A percentile compares a stretch with the other conserved stretches of the same genome.
phyloP scores from a whole-genome alignment of 2,113 vertebrate genomes.

The Aix galericulata region DNA sequence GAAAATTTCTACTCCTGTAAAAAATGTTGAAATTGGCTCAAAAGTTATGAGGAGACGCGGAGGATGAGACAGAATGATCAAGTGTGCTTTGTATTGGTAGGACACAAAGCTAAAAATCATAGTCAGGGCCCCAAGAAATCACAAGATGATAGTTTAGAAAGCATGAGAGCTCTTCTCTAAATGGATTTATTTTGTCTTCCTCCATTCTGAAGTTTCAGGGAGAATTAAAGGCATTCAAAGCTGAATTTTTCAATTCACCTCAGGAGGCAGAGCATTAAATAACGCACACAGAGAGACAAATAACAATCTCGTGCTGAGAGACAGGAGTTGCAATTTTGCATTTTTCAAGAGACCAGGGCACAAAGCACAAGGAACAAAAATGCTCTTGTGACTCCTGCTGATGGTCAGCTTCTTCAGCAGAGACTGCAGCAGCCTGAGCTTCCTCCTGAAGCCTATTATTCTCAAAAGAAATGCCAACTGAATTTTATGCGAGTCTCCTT shows the following conservation, averaged over 20 bases:
- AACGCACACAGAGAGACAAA: neutral
- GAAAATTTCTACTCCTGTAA: neutral
- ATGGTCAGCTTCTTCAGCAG: neutral
- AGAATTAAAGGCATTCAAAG: neutral
- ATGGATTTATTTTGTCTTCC: neutral
- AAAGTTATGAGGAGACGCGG: neutral
- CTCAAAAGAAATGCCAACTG: neutral
- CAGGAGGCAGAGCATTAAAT: neutral
- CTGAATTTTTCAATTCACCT: neutral
- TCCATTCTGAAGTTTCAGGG: neutral
- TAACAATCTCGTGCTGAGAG: neutral
- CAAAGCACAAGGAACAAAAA: neutral
- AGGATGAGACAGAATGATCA: neutral
- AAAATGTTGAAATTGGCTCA: neutral
- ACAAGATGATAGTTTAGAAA: neutral
- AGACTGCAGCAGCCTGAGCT: neutral
- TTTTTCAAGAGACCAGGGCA: neutral
- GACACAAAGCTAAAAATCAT: neutral
- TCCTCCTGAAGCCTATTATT: neutral
- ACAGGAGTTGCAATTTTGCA: neutral
- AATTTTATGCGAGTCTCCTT: neutral
- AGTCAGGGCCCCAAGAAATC: neutral
- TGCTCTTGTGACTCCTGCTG: neutral
- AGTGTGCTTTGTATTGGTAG: neutral
- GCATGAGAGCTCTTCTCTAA: neutral